Percentiles rank a stretch among this genome's conserved stretches.
phyloP scores from a whole-genome alignment of 2,113 vertebrate species.

The Gila orcuttii region DNA sequence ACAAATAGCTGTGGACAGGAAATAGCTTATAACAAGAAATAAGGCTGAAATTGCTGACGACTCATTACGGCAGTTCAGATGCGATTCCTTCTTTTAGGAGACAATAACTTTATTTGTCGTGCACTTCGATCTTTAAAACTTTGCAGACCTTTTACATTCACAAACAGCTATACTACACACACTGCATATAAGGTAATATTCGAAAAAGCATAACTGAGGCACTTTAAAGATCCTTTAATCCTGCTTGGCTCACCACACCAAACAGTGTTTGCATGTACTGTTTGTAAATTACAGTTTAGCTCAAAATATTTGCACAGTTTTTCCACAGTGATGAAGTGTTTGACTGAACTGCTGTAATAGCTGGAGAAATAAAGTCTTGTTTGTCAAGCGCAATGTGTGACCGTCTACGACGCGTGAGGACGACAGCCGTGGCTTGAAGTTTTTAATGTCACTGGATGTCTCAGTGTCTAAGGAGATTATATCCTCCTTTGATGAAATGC shows the following conservation, averaged over 20 bases:
- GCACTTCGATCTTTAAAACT: too few species aligned
- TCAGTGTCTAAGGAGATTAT: constrained; percentile 40
- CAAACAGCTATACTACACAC: too few species aligned
- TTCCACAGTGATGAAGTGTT: neutral
- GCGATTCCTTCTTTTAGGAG: too few species aligned
- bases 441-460: constrained; percentile 49
- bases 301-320: constrained; percentile 8
- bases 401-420: neutral
- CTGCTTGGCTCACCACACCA: neutral
- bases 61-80: too few species aligned
- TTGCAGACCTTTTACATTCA: too few species aligned
- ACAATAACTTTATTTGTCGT: too few species aligned
- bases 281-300: neutral
- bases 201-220: too few species aligned
- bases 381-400: neutral
- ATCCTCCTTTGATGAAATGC: constrained; percentile 42
- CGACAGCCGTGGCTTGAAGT: constrained; percentile 7
- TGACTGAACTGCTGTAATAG: constrained; percentile 1
- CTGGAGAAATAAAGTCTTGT: neutral
- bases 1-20: neutral
- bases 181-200: too few species aligned
- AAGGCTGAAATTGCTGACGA: too few species aligned
- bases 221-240: neutral
- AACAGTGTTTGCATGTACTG: neutral
- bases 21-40: too few species aligned